These are phyloP conservation scores for Stylophora pistillata DNA, from an alignment of 64 coral and sea anemone genomes.

Conservation along the genomic window DNA sequence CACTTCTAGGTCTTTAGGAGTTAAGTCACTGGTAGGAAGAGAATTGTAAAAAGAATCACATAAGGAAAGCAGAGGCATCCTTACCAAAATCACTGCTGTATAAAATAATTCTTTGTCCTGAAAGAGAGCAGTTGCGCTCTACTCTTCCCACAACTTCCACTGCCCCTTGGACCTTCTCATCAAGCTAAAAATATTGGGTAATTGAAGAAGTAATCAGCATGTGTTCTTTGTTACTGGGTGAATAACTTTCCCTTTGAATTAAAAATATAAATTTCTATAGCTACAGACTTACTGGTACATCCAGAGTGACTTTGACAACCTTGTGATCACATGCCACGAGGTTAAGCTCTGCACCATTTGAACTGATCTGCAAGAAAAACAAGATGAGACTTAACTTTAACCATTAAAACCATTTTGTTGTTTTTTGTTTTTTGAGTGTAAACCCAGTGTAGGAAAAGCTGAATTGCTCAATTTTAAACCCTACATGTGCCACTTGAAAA, in stretches of 20 bases:
- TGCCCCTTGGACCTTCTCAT: slow-evolving; percentile 77
- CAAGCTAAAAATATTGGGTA: slow-evolving; percentile 51
- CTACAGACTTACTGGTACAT: slow-evolving; percentile 72
- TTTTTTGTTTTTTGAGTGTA: no score
- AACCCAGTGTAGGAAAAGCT: no score
- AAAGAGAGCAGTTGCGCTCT: slow-evolving; percentile 53
- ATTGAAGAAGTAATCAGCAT: background rate
- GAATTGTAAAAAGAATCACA: no score
- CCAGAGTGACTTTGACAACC: slow-evolving; percentile 57
- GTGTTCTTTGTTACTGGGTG: background rate
- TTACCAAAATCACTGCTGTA: slow-evolving; percentile 88
- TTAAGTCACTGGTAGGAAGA: no score
- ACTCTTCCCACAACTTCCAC: slow-evolving; percentile 81
- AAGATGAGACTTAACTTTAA: background rate
- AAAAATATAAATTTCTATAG: background rate
- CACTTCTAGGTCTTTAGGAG: no score
- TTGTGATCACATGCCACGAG: slow-evolving; percentile 75
- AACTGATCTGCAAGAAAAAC: slow-evolving; percentile 62
- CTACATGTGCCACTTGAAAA: no score
- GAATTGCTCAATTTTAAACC: no score
- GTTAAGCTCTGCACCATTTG: slow-evolving; percentile 62
- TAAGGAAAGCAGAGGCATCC: background rate
- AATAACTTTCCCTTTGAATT: background rate
- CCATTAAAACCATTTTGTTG: no score
- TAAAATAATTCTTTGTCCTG: slow-evolving; percentile 73